Base-by-base conservation (phyloP, 2,113 vertebrate genomes). In the Xenotilapia leptura region DNA sequence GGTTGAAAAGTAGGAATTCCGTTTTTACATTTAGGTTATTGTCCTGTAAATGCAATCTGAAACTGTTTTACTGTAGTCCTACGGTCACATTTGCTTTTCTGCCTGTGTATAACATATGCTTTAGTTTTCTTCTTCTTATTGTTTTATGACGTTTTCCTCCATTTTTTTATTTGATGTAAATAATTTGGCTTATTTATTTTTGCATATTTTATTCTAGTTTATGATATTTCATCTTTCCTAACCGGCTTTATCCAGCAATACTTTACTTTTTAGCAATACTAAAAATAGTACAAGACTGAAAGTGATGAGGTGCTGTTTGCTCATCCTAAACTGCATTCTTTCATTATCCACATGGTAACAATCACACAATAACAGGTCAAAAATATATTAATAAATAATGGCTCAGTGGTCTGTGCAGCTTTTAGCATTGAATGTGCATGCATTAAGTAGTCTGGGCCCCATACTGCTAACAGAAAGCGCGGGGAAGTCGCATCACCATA, bases 221-320 rank as follows among this genome's bases (percentile, higher is more conserved):
- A 13, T 68, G 33, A 1, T 21, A n/a, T 13, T 21, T 68, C 19
- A 38, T 40, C 62, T 40, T 68, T 21, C 33, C 31, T 21, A 68
- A 40, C 62, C 19, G 21, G 7, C 33, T 68, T 68, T 8, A 40
- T 21, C 10, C 33, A 60, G 56, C 26, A 33, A 6, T 60, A 28
- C 26, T 28, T 28, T 28, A 28, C 26, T 28, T 28, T 28, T 28
- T 5, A 28, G 26, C 26, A 28, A 28, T 28, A 28, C 26, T 28
- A 28, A 28, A 8, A 42, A 40, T 0, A 38, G 33, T 38, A 38
- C 33, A 65, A 31, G 38, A 49, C 3, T 79, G n/a, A 28, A 38
- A 26, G 1, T 2, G 2, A 36, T 3, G 38, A 45, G 38, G 1
- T 45, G 1, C 5, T 45, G 0, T 73, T 45, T 26, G 21, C 40